phyloP scores from a whole-genome alignment of 2,113 vertebrate species.

The Oncorhynchus kisutch region DNA sequence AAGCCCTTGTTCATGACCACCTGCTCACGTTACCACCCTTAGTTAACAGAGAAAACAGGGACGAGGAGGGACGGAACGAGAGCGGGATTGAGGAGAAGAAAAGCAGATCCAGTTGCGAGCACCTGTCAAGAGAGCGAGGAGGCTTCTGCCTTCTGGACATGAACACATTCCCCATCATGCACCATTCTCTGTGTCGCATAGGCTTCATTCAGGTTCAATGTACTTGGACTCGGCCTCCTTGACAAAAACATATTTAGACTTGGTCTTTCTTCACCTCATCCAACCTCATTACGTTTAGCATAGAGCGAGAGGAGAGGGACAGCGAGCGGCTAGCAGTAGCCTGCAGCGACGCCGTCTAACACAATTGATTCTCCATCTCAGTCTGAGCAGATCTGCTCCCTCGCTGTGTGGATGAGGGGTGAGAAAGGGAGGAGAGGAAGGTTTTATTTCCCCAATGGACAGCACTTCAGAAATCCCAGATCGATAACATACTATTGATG shows the following conservation, averaged over 20 bases:
- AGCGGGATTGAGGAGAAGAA: background rate
- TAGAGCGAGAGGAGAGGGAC: too few species aligned
- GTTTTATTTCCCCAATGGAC: background rate
- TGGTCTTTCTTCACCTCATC: too few species aligned
- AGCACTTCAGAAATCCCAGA: background rate
- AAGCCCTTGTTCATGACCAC: background rate
- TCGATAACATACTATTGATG: background rate
- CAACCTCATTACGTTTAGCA: too few species aligned
- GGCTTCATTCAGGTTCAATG: background rate
- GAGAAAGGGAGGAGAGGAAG: background rate
- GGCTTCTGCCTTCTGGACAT: background rate
- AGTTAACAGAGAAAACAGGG: background rate
- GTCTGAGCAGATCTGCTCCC: background rate
- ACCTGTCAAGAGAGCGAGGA: background rate
- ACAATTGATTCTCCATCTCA: background rate
- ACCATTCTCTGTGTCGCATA: background rate
- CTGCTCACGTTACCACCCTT: background rate
- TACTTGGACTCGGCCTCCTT: too few species aligned
- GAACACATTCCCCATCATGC: background rate
- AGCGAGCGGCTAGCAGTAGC: background rate
- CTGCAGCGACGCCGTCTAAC: background rate
- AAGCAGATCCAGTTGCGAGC: background rate
- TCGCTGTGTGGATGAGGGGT: background rate
- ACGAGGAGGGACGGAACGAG: background rate
- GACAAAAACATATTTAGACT: conserved; percentile 1